Evolutionary conservation across 2,888 invertebrate species (phyloP), one percentile per base, ranked within the genome.

Genomic region (Archips xylosteana): DNA sequence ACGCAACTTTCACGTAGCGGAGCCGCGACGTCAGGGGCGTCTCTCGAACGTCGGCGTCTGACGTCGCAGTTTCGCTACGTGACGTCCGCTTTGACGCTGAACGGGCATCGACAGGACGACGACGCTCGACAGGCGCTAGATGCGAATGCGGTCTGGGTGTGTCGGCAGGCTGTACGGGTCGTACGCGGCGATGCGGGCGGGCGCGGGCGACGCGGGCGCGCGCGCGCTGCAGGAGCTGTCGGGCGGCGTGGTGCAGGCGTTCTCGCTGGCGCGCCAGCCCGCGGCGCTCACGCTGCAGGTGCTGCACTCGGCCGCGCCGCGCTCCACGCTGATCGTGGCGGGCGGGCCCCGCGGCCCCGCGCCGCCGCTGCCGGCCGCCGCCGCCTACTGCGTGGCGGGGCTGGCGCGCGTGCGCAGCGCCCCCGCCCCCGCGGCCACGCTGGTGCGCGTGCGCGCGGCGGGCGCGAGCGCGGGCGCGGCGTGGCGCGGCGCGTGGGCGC

Each of bases 161-260:
- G 10, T 45, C 23, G 74, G 47, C 85, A 96, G 96, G 88, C 90
- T 96, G 83, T 96, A 97, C 89, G 97, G 97, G 49, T 95, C 96
- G 79, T 97, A 97, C 89, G 96, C 95, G 82, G 95, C 95, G 80
- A 89, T 96, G 78, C 94, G 95, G 74, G 81, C 79, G 95, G 70
- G 96, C 96, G 95, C 68, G 5, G n/a, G n/a, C 96, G 96, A 76
- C 95, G 95, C 76, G 95, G 96, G 71, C 12, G 96, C 96, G 54
- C 94, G 96, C 83, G 96, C 96, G 10, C 95, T 97, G 79, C 96
- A 97, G 88, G 97, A 96, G 84, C 92, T 97, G 77, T 96, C 96
- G 4, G 97, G 97, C 63, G 97, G 97, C 70, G 96, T 97, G 78
- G 96, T 97, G 77, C 97, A 97, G 90, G 96, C 96, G 87, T 96